Percentiles rank a stretch among this genome's conserved stretches.
phyloP scores from a whole-genome alignment of 2,113 vertebrate species.

The Callopanchax toddi region DNA sequence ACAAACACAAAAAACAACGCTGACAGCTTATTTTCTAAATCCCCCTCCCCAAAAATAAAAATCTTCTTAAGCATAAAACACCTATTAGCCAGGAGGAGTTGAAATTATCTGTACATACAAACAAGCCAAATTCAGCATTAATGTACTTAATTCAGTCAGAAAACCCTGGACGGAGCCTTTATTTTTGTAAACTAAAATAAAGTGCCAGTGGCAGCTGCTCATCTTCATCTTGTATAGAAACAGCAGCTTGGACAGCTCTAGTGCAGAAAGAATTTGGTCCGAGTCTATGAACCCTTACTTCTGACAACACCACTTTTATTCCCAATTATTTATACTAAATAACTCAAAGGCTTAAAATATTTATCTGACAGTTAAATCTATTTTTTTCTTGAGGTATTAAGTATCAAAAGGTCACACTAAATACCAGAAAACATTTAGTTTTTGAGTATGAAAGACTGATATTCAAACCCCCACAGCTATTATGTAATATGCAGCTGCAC shows the following conservation, averaged over 20 bases:
- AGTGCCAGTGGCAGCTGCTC: slow-evolving; percentile 67
- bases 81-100: slow-evolving; percentile 18
- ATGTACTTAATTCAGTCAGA: slow-evolving; percentile 39
- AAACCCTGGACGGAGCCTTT: slow-evolving; percentile 43
- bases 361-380: slow-evolving; percentile 22
- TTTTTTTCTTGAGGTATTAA: slow-evolving; percentile 38
- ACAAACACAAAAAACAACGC: slow-evolving; percentile 42
- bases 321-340: slow-evolving; percentile 41
- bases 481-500: slow-evolving; percentile 47
- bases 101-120: slow-evolving; percentile 33
- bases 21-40: slow-evolving; percentile 40
- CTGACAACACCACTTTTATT: slow-evolving; percentile 13
- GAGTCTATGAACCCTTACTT: slow-evolving; percentile 16
- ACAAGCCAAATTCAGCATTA: slow-evolving; percentile 38
- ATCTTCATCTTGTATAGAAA: slow-evolving; percentile 7
- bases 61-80: slow-evolving; percentile 10
- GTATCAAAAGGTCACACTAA: slow-evolving; percentile 33
- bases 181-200: slow-evolving; percentile 47
- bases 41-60: too few species aligned
- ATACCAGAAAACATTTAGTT: not conserved
- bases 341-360: slow-evolving; percentile 41
- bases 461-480: slow-evolving; percentile 25
- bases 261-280: slow-evolving; percentile 64
- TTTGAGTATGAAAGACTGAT: slow-evolving; percentile 26
- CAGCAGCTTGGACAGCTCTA: slow-evolving; percentile 24